Conservation (phyloP, 2,888 invertebrate species). For the Drosophila mimetica region DNA sequence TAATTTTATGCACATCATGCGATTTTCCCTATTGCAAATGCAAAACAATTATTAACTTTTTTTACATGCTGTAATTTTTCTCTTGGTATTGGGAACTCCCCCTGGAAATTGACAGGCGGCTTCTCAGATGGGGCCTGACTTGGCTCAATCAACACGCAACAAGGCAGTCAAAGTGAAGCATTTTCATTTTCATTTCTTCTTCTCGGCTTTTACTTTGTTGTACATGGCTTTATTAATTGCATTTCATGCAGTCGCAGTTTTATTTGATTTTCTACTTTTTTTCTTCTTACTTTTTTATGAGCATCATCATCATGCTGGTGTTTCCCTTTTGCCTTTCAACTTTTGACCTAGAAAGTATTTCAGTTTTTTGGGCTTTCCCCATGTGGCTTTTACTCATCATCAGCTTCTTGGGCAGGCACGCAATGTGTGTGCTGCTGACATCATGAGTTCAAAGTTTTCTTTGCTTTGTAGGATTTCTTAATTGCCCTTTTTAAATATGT, state of each 20-base stretch:
- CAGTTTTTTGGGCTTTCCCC: conserved; percentile 56
- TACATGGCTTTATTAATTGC: conserved; percentile 55
- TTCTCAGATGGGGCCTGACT: conserved; percentile 30
- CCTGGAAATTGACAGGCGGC: conserved; percentile 48
- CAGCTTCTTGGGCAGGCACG: conserved; percentile 47
- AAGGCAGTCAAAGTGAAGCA: conserved; percentile 23
- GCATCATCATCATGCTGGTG: conserved; percentile 16
- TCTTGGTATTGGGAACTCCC: conserved; percentile 37
- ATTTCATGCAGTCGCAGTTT: conserved; percentile 54
- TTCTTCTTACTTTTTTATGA: conserved; percentile 26
- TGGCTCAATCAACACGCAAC: conserved; percentile 31
- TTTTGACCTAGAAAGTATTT: conserved; percentile 75
- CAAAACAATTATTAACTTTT: conserved; percentile 11
- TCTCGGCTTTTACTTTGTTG: conserved; percentile 50
- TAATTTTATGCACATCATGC: conserved; percentile 9
- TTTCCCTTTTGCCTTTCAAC: conserved; percentile 60
- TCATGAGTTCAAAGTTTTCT: conserved; percentile 42
- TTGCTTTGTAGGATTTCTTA: not conserved
- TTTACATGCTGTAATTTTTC: conserved; percentile 45
- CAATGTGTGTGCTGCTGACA: conserved; percentile 62
- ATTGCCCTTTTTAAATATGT: not conserved
- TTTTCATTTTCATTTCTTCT: conserved; percentile 26
- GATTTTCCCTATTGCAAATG: conserved; percentile 9
- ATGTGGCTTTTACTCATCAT: conserved; percentile 41
- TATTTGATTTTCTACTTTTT: conserved; percentile 22